A percentile compares a stretch with the other conserved stretches of the same genome.
phyloP scores from a whole-genome alignment of 2,113 vertebrate genomes.

The Lucifuga dentata region DNA sequence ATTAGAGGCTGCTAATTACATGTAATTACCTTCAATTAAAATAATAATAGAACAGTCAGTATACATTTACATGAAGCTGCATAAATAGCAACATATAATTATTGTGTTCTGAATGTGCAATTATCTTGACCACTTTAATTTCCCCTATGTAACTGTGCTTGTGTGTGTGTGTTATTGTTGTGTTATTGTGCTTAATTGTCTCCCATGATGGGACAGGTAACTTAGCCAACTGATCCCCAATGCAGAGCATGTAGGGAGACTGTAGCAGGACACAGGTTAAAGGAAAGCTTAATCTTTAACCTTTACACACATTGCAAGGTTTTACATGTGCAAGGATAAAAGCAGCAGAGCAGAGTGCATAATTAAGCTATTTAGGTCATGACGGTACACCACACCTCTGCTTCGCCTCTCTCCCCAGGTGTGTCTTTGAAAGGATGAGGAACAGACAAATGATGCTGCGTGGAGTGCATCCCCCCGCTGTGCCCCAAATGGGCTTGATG shows the following conservation, averaged over 20 bases:
- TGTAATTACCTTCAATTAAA: slow-evolving; percentile 53
- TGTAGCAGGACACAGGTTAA: neutral
- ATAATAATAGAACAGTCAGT: slow-evolving; percentile 13
- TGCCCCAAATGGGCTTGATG: slow-evolving; percentile 63
- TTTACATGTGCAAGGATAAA: slow-evolving; percentile 21
- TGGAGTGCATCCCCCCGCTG: slow-evolving; percentile 38
- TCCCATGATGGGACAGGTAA: too few species aligned
- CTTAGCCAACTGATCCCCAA: neutral
- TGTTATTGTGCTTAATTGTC: too few species aligned
- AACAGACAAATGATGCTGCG: slow-evolving; percentile 54
- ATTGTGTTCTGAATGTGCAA: slow-evolving; percentile 2
- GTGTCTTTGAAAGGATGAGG: slow-evolving; percentile 45
- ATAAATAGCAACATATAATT: slow-evolving; percentile 51
- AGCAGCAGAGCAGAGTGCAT: slow-evolving; percentile 18
- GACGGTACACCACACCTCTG: slow-evolving; percentile 35
- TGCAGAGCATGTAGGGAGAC: too few species aligned
- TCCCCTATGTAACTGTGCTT: neutral
- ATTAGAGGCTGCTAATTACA: slow-evolving; percentile 43
- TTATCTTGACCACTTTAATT: neutral
- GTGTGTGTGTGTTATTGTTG: too few species aligned
- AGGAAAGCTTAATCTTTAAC: slow-evolving; percentile 1
- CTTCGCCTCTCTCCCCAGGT: slow-evolving; percentile 41
- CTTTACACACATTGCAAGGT: neutral
- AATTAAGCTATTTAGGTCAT: slow-evolving; percentile 65
- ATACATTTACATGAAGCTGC: slow-evolving; percentile 3